Percentiles rank a stretch among this genome's conserved stretches.
Conservation (phyloP, 2,113 vertebrate species). For the Pelusios castaneus region DNA sequence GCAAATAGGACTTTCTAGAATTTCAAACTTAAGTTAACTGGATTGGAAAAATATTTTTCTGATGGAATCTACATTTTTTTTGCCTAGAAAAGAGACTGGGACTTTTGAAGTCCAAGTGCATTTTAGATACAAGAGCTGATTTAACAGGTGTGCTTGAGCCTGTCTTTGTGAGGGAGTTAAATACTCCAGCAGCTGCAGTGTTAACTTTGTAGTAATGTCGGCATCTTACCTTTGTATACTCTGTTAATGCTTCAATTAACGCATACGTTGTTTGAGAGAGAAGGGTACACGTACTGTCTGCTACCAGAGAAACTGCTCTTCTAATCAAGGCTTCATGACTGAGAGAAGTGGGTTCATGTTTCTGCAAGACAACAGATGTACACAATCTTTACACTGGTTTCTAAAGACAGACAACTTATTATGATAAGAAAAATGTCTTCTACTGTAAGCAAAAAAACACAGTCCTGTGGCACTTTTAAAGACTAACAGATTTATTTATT, state of each 20-base stretch:
- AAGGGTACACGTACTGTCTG: slow-evolving; percentile 81
- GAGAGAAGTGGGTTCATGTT: slow-evolving; percentile 68
- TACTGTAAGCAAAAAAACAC: not conserved
- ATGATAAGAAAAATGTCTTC: fast-evolving
- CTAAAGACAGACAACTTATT: fast-evolving
- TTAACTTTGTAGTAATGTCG: fast-evolving
- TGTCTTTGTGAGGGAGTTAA: not conserved
- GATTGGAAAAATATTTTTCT: not conserved
- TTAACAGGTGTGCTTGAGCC: fast-evolving
- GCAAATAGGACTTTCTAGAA: not conserved
- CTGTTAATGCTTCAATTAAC: slow-evolving; percentile 80
- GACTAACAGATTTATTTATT: too few relatives aligned
- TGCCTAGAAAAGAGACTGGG: not conserved
- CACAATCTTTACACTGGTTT: fast-evolving
- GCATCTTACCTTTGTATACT: slow-evolving; percentile 80
- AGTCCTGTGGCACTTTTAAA: too few relatives aligned
- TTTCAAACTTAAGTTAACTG: not conserved
- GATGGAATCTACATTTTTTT: not conserved
- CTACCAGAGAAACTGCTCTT: slow-evolving; percentile 80
- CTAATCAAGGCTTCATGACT: slow-evolving; percentile 79
- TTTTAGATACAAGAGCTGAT: not conserved
- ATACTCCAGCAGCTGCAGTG: not conserved
- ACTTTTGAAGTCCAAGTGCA: fast-evolving
- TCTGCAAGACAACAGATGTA: slow-evolving; percentile 70
- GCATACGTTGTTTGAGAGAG: slow-evolving; percentile 83